Evolutionary conservation across 1,140 invertebrate genomes (phyloP).

Genomic region (Pogonomyrmex barbatus): DNA sequence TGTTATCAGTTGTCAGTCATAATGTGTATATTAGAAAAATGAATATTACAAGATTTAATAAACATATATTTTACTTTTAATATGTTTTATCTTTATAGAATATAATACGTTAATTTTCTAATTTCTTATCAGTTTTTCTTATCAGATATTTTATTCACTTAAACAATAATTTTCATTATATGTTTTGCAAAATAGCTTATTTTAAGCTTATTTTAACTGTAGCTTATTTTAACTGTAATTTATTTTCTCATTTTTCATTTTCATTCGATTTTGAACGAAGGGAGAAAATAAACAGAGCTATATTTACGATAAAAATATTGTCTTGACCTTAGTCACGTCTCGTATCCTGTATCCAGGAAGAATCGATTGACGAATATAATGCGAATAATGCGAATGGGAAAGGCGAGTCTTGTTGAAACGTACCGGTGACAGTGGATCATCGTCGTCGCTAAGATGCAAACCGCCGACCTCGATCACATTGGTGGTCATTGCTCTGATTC

Average conservation of each 20-base stretch:
- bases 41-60: slow-evolving; percentile 5
- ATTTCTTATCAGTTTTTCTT: neutral
- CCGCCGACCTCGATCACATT: slow-evolving; percentile 88
- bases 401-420: slow-evolving; percentile 12
- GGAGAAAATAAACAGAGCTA: neutral
- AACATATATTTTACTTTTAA: neutral
- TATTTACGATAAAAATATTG: neutral
- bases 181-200: neutral
- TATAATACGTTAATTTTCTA: neutral
- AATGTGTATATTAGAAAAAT: neutral
- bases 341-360: neutral
- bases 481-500: slow-evolving; percentile 84
- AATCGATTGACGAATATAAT: neutral
- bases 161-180: neutral
- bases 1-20: neutral
- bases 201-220: slow-evolving; percentile 15
- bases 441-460: slow-evolving; percentile 83
- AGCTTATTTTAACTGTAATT: neutral
- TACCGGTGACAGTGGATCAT: slow-evolving; percentile 71
- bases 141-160: neutral
- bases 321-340: neutral
- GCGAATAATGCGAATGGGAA: neutral
- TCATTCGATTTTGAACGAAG: neutral
- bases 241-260: neutral
- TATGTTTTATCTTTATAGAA: neutral